Conservation (phyloP, 1,140 invertebrate species). For the Samia ricini region DNA sequence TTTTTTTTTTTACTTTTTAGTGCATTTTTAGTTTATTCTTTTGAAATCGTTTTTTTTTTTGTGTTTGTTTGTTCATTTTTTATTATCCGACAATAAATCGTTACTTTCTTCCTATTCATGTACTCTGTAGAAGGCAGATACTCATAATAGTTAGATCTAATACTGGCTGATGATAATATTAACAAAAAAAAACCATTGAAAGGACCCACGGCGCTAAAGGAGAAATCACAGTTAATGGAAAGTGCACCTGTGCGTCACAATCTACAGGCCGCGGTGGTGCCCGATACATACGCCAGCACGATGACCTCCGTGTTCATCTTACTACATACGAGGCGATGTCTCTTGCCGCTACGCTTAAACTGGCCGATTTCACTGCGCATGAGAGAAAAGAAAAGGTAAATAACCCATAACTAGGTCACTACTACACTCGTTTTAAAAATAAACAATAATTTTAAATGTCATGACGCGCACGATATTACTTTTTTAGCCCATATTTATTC, state of each 20-base stretch:
- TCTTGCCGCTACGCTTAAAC: slow-evolving; percentile 90
- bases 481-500: no score
- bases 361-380: slow-evolving; percentile 79
- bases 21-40: no score
- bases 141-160: no score
- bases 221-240: slow-evolving; percentile 73
- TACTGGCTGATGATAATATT: no score
- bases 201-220: slow-evolving; percentile 78
- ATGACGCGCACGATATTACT: background rate
- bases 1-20: no score
- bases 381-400: slow-evolving; percentile 80
- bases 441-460: background rate
- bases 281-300: slow-evolving; percentile 94
- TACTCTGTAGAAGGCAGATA: no score
- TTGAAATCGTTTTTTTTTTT: no score
- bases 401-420: background rate
- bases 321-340: slow-evolving; percentile 91
- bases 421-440: background rate
- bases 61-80: no score
- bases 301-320: slow-evolving; percentile 89
- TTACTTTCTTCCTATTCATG: no score
- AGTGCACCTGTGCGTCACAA: slow-evolving; percentile 54
- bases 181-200: background rate
- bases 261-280: slow-evolving; percentile 58
- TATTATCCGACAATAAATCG: no score